A percentile compares a stretch with the other conserved stretches of the same genome.
Evolutionary conservation across 2,797 vertebrate genomes (phyloP).

Genomic region (Oreochromis grahami): DNA sequence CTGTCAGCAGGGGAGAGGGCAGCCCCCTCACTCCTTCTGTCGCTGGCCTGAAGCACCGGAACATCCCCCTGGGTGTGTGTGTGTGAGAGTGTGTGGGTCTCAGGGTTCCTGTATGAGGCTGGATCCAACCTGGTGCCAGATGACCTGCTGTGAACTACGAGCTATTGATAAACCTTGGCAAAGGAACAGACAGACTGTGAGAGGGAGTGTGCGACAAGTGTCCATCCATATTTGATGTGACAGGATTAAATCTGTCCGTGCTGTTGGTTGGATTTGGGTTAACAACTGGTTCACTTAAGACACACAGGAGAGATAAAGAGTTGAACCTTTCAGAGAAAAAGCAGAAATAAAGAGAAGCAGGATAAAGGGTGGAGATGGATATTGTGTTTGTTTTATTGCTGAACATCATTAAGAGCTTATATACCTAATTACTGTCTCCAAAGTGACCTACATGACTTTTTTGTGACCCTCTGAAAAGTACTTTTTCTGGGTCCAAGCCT

Average conservation of each 20-base stretch:
- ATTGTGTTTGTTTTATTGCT: background rate
- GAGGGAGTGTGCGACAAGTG: background rate
- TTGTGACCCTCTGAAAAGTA: background rate
- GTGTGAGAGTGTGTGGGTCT: background rate
- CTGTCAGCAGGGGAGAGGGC: conserved; percentile 43
- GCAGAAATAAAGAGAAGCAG: background rate
- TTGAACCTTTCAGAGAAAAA: background rate
- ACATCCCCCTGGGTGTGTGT: conserved; percentile 23
- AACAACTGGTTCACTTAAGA: conserved; percentile 20
- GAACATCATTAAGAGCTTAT: background rate
- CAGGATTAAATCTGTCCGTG: conserved; percentile 22
- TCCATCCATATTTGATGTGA: conserved; percentile 29
- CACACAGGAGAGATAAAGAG: background rate
- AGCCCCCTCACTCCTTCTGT: conserved; percentile 65
- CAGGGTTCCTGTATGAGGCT: background rate
- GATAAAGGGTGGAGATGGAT: background rate
- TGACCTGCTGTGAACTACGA: conserved; percentile 46
- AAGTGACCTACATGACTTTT: background rate
- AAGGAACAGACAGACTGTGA: background rate
- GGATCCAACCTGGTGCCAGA: conserved; percentile 15
- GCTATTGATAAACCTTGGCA: conserved; percentile 64
- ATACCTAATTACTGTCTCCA: background rate
- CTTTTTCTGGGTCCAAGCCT: background rate
- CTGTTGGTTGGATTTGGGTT: conserved; percentile 30
- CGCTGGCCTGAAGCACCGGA: conserved; percentile 53